Evolutionary conservation across 1,140 invertebrate genomes (phyloP), one percentile per base, ranked within the genome.

Genomic region (Goniozus legneri): DNA sequence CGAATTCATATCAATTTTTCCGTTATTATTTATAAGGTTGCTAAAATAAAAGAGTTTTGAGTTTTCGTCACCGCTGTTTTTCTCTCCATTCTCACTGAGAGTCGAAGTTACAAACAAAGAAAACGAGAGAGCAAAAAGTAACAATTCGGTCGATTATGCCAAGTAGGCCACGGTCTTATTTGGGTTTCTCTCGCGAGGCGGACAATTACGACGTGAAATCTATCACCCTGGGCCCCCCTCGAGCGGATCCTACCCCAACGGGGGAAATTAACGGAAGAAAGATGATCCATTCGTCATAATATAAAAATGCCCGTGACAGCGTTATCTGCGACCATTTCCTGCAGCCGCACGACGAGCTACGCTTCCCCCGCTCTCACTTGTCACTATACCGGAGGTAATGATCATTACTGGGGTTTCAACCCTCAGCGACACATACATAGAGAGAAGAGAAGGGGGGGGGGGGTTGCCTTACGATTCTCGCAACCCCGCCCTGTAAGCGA

Each of bases 361-460:
- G n/a, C n/a, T n/a, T 54, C 48, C 50, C 53, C 56, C 50, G 57
- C 49, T 54, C 65, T 69, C 69, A 68, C 71, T 74, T 73, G 68
- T 73, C 71, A 73, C 65, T 67, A 57, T 69, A 54, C 68, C 65
- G 65, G 67, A 73, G 68, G 69, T 75, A 74, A 75, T 75, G 69
- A 74, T 76, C 71, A 74, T 76, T 74, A 74, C 60, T 39, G 38
- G 55, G 56, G 47, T 55, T 52, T 52, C 47, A 47, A 53, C 42
- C 54, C 56, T 50, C 39, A 4, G 47, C 31, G 38, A 48, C 36
- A 40, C 30, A 41, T 16, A 27, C 31, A 7, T 27, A 27, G 21
- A 13, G 48, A 37, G 19, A 39, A 44, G 15, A 32, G 20, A 52
- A 21, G 27, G 39, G 13, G 32, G 16, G 12, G 15, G 20, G 13